Base-by-base conservation (phyloP, 92 coral and sea anemone genomes). In the Siderastrea radians region DNA sequence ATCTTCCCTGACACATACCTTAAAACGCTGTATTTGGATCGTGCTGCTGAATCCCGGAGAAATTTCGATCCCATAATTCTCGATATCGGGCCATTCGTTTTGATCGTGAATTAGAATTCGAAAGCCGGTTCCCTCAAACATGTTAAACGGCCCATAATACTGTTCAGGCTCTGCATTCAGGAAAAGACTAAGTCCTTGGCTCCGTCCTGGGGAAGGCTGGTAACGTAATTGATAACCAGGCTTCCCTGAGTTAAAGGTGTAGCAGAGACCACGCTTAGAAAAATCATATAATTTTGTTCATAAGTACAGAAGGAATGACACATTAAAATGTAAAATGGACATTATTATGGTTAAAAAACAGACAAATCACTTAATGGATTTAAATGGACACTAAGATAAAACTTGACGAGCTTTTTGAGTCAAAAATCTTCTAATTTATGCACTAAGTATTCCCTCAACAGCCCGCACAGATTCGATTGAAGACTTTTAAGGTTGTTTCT, bases 61-160 rank as follows among this genome's bases (percentile, higher is more conserved):
- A n/a, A 76, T 14, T 38, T 76, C 80, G 0, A 76, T 76, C 51
- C 80, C 80, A 12, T 57, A 58, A 44, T 45, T 59, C 26, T 76
- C 80, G 5, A 76, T 45, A 44, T 76, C 80, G 15, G 80, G 68
- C 80, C 80, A 57, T 11, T 76, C 67, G 26, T 45, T 59, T 76
- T 76, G 80, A 76, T 76, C 80, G 68, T 76, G 80, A 76, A 76
- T 45, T 11, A 76, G 13, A 5, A 76, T 67, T 13, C 80, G 80
- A 54, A 76, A 76, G 2, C 80, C 80, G 2, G 80, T 76, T 3
- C 65, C 62, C 9, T 57, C 80, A 68, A 68, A 26, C 16, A 58
- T 55, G 67, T 58, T 76, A 58, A 53, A 76, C 44, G 80, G 80
- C 13, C 80, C 80, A 44, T 76, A 57, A 46, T 76, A 76, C 52